A percentile compares a stretch with the other conserved stretches of the same genome.
phyloP scores from a whole-genome alignment of 2,113 vertebrate species.

The Austrofundulus limnaeus region DNA sequence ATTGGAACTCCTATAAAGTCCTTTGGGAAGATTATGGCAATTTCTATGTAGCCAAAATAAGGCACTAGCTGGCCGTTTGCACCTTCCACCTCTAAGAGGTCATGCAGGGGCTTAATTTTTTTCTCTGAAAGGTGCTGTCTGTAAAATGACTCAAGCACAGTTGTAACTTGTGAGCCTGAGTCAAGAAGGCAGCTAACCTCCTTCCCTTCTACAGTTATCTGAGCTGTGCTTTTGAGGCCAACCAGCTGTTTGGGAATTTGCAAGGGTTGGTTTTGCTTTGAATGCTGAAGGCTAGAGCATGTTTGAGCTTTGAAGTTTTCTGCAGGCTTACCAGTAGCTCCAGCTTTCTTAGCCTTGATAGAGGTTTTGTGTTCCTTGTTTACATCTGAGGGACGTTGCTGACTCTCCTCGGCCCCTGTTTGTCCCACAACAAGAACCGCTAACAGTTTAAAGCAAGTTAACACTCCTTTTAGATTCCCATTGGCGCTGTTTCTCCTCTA shows the following conservation, averaged over 20 bases:
- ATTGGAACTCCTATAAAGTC: slow-evolving; percentile 1
- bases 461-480: not conserved
- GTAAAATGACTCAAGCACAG: not conserved
- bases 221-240: not conserved
- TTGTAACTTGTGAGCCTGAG: not conserved
- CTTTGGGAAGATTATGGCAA: slow-evolving; percentile 9
- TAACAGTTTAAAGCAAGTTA: not conserved
- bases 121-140: not conserved
- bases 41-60: slow-evolving; percentile 15
- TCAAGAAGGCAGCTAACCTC: not conserved
- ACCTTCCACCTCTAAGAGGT: slow-evolving; percentile 16
- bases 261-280: not conserved
- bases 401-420: slow-evolving; percentile 10
- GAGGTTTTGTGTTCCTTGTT: not conserved
- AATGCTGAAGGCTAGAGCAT: not conserved
- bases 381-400: not conserved
- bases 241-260: not conserved
- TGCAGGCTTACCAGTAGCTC: not conserved
- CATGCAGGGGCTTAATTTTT: not conserved
- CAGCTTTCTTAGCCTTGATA: not conserved
- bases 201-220: not conserved
- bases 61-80: slow-evolving; percentile 25
- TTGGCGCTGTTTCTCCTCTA: not conserved
- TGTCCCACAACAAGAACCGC: slow-evolving; percentile 13
- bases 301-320: not conserved